These are phyloP conservation scores for Neodiprion virginianus DNA, from an alignment of 1,140 invertebrate species.

Conservation along the genomic window DNA sequence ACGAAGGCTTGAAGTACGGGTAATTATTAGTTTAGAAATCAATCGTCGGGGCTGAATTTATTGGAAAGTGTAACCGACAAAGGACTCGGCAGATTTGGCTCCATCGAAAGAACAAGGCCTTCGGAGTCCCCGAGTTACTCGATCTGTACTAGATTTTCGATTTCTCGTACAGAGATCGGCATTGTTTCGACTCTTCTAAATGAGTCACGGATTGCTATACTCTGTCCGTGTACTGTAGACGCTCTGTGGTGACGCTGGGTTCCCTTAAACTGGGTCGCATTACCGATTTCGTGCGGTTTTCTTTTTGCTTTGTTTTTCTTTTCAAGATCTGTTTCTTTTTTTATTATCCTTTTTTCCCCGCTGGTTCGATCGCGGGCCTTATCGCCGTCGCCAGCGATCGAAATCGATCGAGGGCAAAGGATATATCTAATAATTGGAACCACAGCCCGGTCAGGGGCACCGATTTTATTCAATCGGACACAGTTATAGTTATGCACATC, in stretches of 20 bases:
- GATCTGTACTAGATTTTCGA: constrained; percentile 1
- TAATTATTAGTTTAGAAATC: background rate
- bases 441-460: too few species aligned
- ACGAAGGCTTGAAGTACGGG: too few species aligned
- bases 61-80: constrained; percentile 7
- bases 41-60: constrained; percentile 1
- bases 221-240: background rate
- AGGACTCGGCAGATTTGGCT: background rate
- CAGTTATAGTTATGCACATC: too few species aligned
- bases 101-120: background rate
- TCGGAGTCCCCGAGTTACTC: background rate
- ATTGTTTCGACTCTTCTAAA: constrained; percentile 5
- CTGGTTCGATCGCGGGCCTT: too few species aligned
- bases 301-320: background rate
- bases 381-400: too few species aligned
- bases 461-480: too few species aligned
- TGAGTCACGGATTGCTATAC: background rate
- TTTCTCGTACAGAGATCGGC: background rate
- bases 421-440: too few species aligned
- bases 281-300: constrained; percentile 4
- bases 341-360: too few species aligned
- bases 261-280: background rate
- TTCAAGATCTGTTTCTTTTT: background rate
- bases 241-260: background rate
- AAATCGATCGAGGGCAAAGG: background rate